Evolutionary conservation across 1,140 invertebrate genomes (phyloP), one percentile per base, ranked within the genome.

Genomic region (Agrilus planipennis): DNA sequence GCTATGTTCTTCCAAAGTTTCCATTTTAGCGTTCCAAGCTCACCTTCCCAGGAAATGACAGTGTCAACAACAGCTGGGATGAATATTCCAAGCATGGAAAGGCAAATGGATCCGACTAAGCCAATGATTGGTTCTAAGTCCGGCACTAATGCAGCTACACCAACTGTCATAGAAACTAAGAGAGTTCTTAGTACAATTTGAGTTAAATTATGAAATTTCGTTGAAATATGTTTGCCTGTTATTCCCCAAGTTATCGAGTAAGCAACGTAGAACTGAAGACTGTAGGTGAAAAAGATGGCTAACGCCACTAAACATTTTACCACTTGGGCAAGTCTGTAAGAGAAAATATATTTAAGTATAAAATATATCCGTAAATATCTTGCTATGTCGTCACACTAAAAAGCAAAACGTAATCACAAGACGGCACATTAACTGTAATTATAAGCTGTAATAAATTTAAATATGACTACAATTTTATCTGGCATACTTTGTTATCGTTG

Each of bases 241-340:
- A 43, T 31, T 10, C 75, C 55, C 64, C 73, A 80, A 1, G 81
- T 71, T 31, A 84, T 81, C 41, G 84, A 78, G 51, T 79, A 73
- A 9, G 90, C 86, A 0, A 96, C 87, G 57, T 85, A 91, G 50
- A 89, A 84, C 64, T 96, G 92, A 1, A 98, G 71, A 4, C 81
- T 81, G 57, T 87, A 95, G 0, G 86, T 85, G 39, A 93, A 77
- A 39, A 89, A 80, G 41, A 95, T 87, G 0, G 88, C 83, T 2
- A 89, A 38, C 0, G 85, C 84, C 65, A 94, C 92, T 42, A 87
- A 67, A 1, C 91, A 53, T 61, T 89, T 84, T 1, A 88, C 85
- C 3, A 68, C 57, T 59, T 89, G 76, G 28, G 79, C 86, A 31
- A 83, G 58, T 16, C 69, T 75, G 53, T 25, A 66, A 69, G 30